phyloP scores from a whole-genome alignment of 2,113 vertebrate genomes.

The Athene cunicularia region DNA sequence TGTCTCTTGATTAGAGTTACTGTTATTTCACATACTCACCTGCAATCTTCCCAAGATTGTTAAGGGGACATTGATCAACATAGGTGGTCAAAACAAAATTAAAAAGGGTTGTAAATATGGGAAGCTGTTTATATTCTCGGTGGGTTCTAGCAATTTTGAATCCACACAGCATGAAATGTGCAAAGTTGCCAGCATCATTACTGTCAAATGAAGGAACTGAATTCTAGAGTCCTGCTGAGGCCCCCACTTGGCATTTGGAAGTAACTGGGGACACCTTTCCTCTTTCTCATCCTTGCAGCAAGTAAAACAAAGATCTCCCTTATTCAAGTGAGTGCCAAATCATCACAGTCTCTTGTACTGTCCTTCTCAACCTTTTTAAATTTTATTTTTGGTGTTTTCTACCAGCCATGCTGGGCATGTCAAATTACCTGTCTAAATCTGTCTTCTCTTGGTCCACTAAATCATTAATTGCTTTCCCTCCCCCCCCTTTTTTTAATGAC shows the following conservation, averaged over 20 bases:
- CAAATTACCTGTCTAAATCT: not conserved
- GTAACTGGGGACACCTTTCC: not conserved
- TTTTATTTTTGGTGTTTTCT: not conserved
- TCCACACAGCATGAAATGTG: not conserved
- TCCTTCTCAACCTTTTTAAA: accelerated
- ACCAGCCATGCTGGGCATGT: not conserved
- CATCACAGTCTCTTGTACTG: not conserved
- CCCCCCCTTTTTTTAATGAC: not conserved
- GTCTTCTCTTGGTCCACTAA: not conserved
- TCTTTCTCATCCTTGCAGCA: not conserved
- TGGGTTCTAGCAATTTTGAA: not conserved
- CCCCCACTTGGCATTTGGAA: not conserved
- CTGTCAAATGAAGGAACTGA: not conserved
- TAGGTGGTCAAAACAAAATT: conserved; percentile 6
- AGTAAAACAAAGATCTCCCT: not conserved
- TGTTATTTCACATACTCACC: not conserved
- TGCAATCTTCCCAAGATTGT: not conserved
- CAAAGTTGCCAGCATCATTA: not conserved
- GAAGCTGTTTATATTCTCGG: not conserved
- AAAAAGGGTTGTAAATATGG: not conserved
- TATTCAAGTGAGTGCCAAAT: not conserved
- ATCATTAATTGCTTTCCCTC: not conserved
- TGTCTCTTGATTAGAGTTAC: not conserved
- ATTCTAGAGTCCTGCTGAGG: not conserved
- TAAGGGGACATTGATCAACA: not conserved